Conservation (phyloP, 2,888 invertebrate species). For the Leptothorax acervorum region DNA sequence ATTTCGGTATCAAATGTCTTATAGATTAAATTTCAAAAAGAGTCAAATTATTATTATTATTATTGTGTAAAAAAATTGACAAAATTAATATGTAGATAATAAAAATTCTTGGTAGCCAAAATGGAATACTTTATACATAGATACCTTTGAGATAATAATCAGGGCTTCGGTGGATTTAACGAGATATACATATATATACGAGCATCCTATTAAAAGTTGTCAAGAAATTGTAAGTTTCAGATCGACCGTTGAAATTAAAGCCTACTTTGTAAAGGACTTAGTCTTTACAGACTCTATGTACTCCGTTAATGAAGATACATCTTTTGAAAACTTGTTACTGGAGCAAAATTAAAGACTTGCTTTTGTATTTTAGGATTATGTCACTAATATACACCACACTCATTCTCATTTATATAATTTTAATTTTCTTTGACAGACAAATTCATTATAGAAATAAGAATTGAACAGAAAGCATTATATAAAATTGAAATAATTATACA, state of each 20-base stretch:
- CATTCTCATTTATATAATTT: not conserved
- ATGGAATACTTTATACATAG: not conserved
- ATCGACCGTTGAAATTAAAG: conserved; percentile 39
- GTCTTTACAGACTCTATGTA: conserved; percentile 23
- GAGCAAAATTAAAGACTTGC: not conserved
- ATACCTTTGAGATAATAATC: conserved; percentile 30
- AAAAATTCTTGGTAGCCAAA: not conserved
- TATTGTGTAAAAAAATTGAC: not conserved
- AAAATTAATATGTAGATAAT: not conserved
- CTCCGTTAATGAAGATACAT: conserved; percentile 29
- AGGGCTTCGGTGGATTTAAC: conserved; percentile 8
- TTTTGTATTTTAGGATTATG: not conserved
- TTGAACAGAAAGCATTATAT: not conserved
- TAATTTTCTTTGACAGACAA: not conserved
- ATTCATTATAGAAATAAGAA: not conserved
- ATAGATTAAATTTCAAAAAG: not conserved
- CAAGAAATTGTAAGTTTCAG: conserved; percentile 40
- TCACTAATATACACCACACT: not conserved
- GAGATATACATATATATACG: conserved; percentile 14
- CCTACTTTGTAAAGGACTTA: conserved; percentile 38
- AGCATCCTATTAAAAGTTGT: conserved; percentile 41
- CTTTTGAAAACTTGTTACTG: conserved; percentile 33
- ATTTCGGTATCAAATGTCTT: not conserved
- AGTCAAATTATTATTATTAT: not conserved
- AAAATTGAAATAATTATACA: conserved; percentile 10